Base-by-base conservation (phyloP, 2,888 invertebrate genomes). In the Drosophila fulvimacula region DNA sequence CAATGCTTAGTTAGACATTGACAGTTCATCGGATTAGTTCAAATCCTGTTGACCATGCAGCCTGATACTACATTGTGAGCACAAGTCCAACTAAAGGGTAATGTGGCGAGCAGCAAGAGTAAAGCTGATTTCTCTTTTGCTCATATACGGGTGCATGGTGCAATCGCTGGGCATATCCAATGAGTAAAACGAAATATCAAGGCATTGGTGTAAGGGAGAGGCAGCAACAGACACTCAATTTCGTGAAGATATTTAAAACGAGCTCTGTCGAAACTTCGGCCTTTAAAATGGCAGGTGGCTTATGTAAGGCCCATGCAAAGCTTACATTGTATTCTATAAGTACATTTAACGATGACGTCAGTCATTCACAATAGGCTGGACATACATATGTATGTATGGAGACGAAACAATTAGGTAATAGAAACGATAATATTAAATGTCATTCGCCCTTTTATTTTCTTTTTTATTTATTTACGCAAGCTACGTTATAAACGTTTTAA, bases 81-180 rank as follows among this genome's bases (percentile, higher is more conserved):
- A 75, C 24, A 41, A 34, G 64, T 49, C 46, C 36, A 34, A 57
- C 64, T 69, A 39, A 49, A 62, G 41, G 44, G 32, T 10, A 15
- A 24, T 32, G 42, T 15, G 58, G 27, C 11, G 59, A 76, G 64
- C 73, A 52, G 17, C 21, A 36, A 64, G 41, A 44, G 57, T 63
- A 61, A 59, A 53, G 34, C 79, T 17, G 89, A 84, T 84, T 84
- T 84, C 89, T 84, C 89, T 84, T 84, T 88, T 76, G 57, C 68
- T 71, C 84, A 69, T 72, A 70, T 82, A 72, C 68, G 72, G 79
- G 42, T 73, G 78, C 89, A 88, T 88, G 88, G 73, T 86, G 89
- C 89, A 83, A 83, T 88, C 72, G 59, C 57, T 71, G 79, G 69
- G 66, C 78, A 78, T 64, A 62, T 66, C 69, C 73, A 72, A 65